These are phyloP conservation scores for Dascillus cervinus DNA, from an alignment of 2,888 invertebrate species.

Conservation along the genomic window DNA sequence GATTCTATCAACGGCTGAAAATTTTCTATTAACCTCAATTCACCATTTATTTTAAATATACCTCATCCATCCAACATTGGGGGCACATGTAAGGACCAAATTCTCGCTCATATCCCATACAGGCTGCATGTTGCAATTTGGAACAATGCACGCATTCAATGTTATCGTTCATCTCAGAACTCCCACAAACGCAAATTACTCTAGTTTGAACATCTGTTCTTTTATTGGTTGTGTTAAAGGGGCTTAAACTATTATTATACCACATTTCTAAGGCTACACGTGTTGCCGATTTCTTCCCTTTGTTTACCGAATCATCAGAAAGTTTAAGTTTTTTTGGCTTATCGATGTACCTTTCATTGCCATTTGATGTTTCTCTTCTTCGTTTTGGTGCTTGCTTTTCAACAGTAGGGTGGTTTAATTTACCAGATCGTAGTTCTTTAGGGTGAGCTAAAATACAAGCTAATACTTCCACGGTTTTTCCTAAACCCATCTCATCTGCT, in stretches of 20 bases:
- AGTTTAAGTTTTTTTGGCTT: constrained; percentile 24
- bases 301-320: constrained; percentile 21
- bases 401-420: constrained; percentile 7
- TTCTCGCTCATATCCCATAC: constrained; percentile 47
- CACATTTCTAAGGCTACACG: constrained; percentile 28
- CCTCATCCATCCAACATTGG: constrained; percentile 51
- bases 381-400: constrained; percentile 15
- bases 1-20: constrained; percentile 46
- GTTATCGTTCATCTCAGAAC: constrained; percentile 20
- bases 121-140: constrained; percentile 55
- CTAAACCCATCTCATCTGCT: constrained; percentile 77
- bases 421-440: constrained; percentile 11
- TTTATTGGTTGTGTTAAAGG: constrained; percentile 12
- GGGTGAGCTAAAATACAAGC: constrained; percentile 55
- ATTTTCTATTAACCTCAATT: too few species aligned
- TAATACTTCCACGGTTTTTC: constrained; percentile 71
- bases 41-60: too few species aligned
- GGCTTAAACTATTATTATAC: constrained; percentile 30
- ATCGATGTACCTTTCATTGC: constrained; percentile 9
- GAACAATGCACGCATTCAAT: constrained; percentile 51
- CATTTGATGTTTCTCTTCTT: too few species aligned
- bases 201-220: constrained; percentile 3
- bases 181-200: constrained; percentile 43
- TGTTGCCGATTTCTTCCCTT: constrained; percentile 23
- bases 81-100: constrained; percentile 53